phyloP scores from a whole-genome alignment of 2,888 invertebrate genomes.

The Rhyacophila evoluta region DNA sequence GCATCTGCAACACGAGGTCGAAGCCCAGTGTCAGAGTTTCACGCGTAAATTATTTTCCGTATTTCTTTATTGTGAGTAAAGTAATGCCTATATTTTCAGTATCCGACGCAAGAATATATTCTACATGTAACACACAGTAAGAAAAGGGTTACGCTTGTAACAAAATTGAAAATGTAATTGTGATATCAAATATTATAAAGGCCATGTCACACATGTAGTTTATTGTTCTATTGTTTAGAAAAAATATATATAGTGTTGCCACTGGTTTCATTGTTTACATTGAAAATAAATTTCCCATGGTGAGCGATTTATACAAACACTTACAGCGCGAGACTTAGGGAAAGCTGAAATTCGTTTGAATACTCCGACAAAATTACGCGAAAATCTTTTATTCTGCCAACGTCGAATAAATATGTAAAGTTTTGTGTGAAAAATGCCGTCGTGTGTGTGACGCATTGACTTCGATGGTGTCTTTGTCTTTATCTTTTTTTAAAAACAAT shows the following conservation, averaged over 20 bases:
- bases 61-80: too few species aligned
- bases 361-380: constrained; percentile 10
- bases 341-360: constrained; percentile 17
- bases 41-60: too few species aligned
- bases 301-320: constrained; percentile 46
- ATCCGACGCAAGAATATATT: too few species aligned
- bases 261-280: constrained; percentile 42
- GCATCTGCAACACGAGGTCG: too few species aligned
- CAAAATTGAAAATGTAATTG: too few species aligned
- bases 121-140: too few species aligned
- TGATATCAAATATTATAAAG: too few species aligned
- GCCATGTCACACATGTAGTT: too few species aligned
- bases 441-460: constrained; percentile 10
- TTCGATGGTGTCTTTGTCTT: background rate
- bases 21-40: too few species aligned
- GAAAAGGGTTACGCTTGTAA: too few species aligned
- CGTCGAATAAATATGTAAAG: constrained; percentile 39
- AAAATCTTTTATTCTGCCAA: constrained; percentile 11
- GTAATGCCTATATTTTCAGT: too few species aligned
- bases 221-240: too few species aligned
- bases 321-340: constrained; percentile 17
- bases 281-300: constrained; percentile 50
- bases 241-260: background rate
- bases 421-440: constrained; percentile 17
- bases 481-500: background rate